phyloP scores from a whole-genome alignment of 2,113 vertebrate genomes.

The Nesospiza acunhae region DNA sequence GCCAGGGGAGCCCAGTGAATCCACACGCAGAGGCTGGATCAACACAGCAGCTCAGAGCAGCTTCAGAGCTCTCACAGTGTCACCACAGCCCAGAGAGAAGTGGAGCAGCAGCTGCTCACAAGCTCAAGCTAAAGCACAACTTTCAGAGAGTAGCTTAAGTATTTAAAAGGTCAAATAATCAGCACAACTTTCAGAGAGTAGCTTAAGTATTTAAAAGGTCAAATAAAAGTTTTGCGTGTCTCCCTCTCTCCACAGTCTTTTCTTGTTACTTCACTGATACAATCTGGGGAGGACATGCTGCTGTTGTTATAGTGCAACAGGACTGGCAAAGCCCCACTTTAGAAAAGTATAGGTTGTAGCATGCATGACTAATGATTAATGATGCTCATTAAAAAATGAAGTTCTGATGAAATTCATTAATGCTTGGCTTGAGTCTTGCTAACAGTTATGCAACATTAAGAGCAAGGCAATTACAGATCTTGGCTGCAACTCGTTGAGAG shows the following conservation, averaged over 20 bases:
- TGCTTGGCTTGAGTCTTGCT: conserved; percentile 70
- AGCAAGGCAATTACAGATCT: conserved; percentile 72
- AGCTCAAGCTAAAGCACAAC: neutral
- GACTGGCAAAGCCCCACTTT: conserved; percentile 48
- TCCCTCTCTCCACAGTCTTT: neutral
- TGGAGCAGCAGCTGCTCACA: neutral
- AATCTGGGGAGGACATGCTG: neutral
- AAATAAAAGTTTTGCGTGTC: neutral
- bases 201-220: neutral
- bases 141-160: neutral
- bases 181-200: neutral
- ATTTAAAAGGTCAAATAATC: neutral
- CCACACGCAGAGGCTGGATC: neutral
- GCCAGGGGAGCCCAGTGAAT: neutral
- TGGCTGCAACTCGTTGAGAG: conserved; percentile 62
- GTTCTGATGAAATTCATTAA: conserved; percentile 76
- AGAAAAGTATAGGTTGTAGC: conserved; percentile 51
- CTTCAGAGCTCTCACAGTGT: neutral
- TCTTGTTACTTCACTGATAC: conserved; percentile 4
- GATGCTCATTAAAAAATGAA: conserved; percentile 75
- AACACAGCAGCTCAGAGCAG: neutral
- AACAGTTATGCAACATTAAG: conserved; percentile 73
- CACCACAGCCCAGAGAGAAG: neutral
- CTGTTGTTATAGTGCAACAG: conserved; percentile 26
- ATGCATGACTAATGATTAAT: conserved; percentile 66